Evolutionary conservation across 1,140 invertebrate genomes (phyloP).

Genomic region (Pectinophora gossypiella): DNA sequence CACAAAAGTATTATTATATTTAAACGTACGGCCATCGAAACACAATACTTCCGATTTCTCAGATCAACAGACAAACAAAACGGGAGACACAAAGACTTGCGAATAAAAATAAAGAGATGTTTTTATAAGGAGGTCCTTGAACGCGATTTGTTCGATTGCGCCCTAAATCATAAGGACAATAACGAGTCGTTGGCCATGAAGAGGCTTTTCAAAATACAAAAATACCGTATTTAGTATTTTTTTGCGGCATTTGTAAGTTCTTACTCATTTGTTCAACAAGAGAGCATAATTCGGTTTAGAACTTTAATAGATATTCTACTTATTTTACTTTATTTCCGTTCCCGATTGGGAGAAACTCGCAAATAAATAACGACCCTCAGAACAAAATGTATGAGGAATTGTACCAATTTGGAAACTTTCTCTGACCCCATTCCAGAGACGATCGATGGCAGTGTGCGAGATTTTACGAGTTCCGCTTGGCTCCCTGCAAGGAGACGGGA

Average conservation of each 20-base stretch:
- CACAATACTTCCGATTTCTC: background rate
- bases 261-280: too few relatives aligned
- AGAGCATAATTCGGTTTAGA: too few relatives aligned
- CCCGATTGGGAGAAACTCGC: too few relatives aligned
- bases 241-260: background rate
- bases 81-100: background rate
- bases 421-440: background rate
- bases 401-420: background rate
- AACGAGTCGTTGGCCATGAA: background rate
- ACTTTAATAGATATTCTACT: too few relatives aligned
- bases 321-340: too few relatives aligned
- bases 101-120: background rate
- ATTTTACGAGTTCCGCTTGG: background rate
- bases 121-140: background rate
- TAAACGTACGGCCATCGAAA: background rate
- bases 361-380: too few relatives aligned
- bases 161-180: slow-evolving; percentile 1
- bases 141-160: background rate
- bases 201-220: background rate
- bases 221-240: background rate
- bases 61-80: background rate
- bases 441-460: background rate
- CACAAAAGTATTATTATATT: background rate
- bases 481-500: background rate
- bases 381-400: too few relatives aligned